Percentiles rank a stretch among this genome's conserved stretches.
Evolutionary conservation across 2,888 invertebrate genomes (phyloP).

Genomic region (Yponomeuta sedellus): DNA sequence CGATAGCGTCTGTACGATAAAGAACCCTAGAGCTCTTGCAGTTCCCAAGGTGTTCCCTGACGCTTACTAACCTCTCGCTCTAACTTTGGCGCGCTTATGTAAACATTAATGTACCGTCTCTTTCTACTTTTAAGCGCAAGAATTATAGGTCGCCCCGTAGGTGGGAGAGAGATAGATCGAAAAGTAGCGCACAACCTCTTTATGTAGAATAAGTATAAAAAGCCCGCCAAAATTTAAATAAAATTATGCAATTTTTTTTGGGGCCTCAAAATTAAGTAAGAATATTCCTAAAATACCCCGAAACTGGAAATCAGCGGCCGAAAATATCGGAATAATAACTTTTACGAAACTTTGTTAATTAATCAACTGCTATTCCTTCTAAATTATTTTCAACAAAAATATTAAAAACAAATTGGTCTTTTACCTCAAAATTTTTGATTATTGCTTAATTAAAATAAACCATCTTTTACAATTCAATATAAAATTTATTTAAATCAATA

Average conservation of each 20-base stretch:
- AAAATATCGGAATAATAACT: neutral
- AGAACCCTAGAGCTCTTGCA: slow-evolving; percentile 13
- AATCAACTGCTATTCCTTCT: no score
- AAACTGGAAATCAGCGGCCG: neutral
- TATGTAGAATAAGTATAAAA: slow-evolving; percentile 12
- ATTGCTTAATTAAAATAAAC: no score
- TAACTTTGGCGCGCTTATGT: neutral
- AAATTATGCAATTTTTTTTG: slow-evolving; percentile 9
- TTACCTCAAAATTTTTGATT: no score
- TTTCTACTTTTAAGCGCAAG: slow-evolving; percentile 12
- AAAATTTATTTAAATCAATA: no score
- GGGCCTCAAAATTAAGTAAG: neutral
- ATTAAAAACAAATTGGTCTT: no score
- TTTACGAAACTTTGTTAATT: neutral
- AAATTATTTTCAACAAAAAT: no score
- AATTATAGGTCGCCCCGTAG: neutral
- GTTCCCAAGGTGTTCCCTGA: slow-evolving; percentile 9
- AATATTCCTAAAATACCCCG: neutral
- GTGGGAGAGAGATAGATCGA: slow-evolving; percentile 12
- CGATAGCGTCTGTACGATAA: neutral
- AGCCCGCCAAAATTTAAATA: slow-evolving; percentile 12
- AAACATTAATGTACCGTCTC: slow-evolving; percentile 9
- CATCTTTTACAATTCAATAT: no score
- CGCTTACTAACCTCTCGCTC: slow-evolving; percentile 15
- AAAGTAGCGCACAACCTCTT: slow-evolving; percentile 5